Percentiles rank a stretch among this genome's conserved stretches.
These are phyloP conservation scores for Phoxinus dragarum DNA, from an alignment of 2,797 vertebrate species.

Conservation along the genomic window DNA sequence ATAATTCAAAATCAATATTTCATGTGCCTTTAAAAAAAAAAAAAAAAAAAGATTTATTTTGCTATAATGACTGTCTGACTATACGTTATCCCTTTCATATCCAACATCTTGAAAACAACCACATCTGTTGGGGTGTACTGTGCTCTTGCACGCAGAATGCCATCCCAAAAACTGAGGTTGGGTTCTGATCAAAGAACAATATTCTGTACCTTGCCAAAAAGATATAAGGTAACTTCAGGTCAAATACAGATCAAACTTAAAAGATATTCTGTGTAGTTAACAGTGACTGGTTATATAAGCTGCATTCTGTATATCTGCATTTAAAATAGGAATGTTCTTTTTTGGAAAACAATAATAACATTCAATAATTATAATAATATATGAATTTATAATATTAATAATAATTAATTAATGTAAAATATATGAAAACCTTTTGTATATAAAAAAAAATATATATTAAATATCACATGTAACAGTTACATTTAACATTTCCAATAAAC, in stretches of 20 bases:
- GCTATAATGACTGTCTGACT: not conserved
- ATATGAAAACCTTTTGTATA: not conserved
- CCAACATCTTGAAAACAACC: constrained; percentile 8
- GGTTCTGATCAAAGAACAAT: constrained; percentile 36
- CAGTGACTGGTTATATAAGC: not conserved
- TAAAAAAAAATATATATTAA: not conserved
- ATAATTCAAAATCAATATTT: not conserved
- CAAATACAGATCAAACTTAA: not conserved
- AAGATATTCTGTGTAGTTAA: not conserved
- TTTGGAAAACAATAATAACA: not conserved
- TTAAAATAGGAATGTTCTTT: not conserved
- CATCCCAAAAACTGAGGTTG: constrained; percentile 18
- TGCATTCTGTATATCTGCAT: not conserved
- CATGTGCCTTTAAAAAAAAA: not conserved
- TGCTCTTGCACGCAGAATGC: constrained; percentile 9
- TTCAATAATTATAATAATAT: too few relatives aligned
- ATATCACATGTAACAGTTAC: not conserved
- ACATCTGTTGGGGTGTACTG: constrained; percentile 31
- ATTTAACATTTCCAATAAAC: constrained; percentile 9
- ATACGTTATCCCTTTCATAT: constrained; percentile 1
- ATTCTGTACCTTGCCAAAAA: constrained; percentile 36
- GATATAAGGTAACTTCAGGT: constrained; percentile 11
- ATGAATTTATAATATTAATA: too few relatives aligned
- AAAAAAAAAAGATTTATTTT: not conserved
- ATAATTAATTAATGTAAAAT: not conserved